Percentiles rank a stretch among this genome's conserved stretches.
Conservation (phyloP, 2,888 invertebrate species). For the Nomada flava region DNA sequence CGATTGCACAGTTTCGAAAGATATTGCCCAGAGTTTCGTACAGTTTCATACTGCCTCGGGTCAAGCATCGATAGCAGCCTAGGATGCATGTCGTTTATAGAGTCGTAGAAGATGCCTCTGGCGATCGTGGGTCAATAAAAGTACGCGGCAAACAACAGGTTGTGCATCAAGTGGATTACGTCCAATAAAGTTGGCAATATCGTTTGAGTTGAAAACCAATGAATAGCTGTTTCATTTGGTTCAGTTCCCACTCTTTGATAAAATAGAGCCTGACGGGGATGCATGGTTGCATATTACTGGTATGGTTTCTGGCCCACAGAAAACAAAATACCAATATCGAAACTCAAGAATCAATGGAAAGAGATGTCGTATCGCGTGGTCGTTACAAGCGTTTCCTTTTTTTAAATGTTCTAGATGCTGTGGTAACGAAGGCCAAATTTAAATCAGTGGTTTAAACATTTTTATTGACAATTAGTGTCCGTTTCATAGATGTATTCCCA, state of each 20-base stretch:
- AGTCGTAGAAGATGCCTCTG: conserved; percentile 39
- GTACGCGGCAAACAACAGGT: conserved; percentile 45
- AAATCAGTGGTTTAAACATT: neutral
- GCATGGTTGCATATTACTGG: conserved; percentile 5
- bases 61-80: conserved; percentile 37
- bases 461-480: too few relatives aligned
- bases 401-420: neutral
- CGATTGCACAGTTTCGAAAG: too few relatives aligned
- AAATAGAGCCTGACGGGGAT: conserved; percentile 34
- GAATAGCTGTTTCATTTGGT: conserved; percentile 39
- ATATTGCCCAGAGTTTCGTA: neutral
- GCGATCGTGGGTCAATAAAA: conserved; percentile 56
- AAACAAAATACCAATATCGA: conserved; percentile 7
- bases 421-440: neutral
- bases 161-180: conserved; percentile 45
- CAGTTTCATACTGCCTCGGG: conserved; percentile 20
- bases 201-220: conserved; percentile 55
- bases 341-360: conserved; percentile 9
- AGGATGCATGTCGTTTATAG: conserved; percentile 37
- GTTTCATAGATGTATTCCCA: neutral
- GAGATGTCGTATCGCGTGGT: neutral
- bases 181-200: conserved; percentile 47
- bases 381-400: neutral
- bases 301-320: neutral
- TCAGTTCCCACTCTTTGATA: conserved; percentile 50